phyloP scores from a whole-genome alignment of 1,140 invertebrate genomes.

The Drosophila parabipectinata region DNA sequence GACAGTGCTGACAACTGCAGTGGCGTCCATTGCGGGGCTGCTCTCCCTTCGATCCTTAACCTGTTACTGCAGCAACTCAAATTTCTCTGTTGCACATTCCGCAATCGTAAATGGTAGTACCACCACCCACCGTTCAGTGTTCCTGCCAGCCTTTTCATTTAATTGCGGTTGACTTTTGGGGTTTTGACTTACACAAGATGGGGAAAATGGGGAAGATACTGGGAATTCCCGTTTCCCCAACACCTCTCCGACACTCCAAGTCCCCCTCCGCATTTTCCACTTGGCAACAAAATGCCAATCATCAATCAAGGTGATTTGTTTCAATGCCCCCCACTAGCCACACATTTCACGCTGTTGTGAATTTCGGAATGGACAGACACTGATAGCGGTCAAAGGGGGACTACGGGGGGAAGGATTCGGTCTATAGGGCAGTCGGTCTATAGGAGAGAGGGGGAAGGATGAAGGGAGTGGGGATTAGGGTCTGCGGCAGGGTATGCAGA shows the following conservation, averaged over 20 bases:
- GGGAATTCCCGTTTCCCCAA: background rate
- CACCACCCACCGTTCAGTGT: slow-evolving; percentile 21
- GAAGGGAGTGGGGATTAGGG: background rate
- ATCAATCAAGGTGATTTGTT: slow-evolving; percentile 82
- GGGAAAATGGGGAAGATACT: slow-evolving; percentile 17
- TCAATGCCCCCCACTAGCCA: slow-evolving; percentile 75
- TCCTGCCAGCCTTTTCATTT: slow-evolving; percentile 67
- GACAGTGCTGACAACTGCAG: slow-evolving; percentile 52
- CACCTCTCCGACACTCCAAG: background rate
- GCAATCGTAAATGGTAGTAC: slow-evolving; percentile 12
- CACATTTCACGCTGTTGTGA: slow-evolving; percentile 79
- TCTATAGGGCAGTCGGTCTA: background rate
- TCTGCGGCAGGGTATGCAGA: slow-evolving; percentile 10
- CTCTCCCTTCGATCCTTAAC: background rate
- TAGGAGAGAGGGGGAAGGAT: background rate
- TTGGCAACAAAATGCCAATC: slow-evolving; percentile 78
- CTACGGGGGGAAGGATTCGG: background rate
- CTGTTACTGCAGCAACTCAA: slow-evolving; percentile 49
- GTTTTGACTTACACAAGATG: slow-evolving; percentile 56
- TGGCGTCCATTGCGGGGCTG: slow-evolving; percentile 11
- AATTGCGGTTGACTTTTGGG: slow-evolving; percentile 81
- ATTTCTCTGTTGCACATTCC: slow-evolving; percentile 39
- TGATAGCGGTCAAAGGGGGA: slow-evolving; percentile 34
- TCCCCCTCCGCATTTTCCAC: slow-evolving; percentile 12
- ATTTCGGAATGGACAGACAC: slow-evolving; percentile 69